Base-by-base conservation (phyloP, 92 coral and sea anemone genomes). In the Chrysogorgia sp. region DNA sequence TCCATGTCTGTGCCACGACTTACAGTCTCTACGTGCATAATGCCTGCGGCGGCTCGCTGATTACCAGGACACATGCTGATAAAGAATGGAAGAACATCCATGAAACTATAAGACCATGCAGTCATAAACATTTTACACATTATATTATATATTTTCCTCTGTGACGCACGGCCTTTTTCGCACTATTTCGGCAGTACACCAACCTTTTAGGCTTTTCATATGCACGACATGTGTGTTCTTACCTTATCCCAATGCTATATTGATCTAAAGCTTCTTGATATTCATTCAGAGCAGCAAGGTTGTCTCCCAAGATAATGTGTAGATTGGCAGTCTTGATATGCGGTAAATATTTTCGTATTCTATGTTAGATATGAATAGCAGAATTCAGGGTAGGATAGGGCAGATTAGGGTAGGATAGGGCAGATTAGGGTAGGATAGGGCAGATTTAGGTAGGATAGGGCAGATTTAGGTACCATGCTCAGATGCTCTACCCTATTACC, bases 201-300 rank as follows among this genome's bases (percentile, higher is more conserved):
- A n/a, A n/a, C n/a, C n/a, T n/a, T n/a, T n/a, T n/a, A n/a, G n/a
- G n/a, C n/a, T n/a, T n/a, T n/a, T n/a, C n/a, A n/a, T n/a, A n/a
- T n/a, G n/a, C n/a, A n/a, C 1, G 12, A 58, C 25, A 26, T 35
- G 13, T 20, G 40, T 26, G 67, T 17, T 61, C 40, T 61, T 56
- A 94, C 98, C 97, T 94, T 56, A 94, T 82, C 17, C 92, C 90
- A 70, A 91, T 92, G 25, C 94, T 89, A 82, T 94, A 94, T 58
- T 94, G 96, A 77, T 94, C 97, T 33, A 94, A 67, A 3, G 98
- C 98, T 72, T 91, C 96, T 55, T 91, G 97, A 69, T 83, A 87
- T 63, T 94, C 97, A 45, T 83, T 86, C 13, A 92, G 85, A 76
- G 82, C 83, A 2, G 92, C 90, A 43, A 94, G 87, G 69, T 83